Percentiles rank a stretch among this genome's conserved stretches.
phyloP scores from a whole-genome alignment of 2,888 invertebrate genomes.

The Apotomis turbidana region DNA sequence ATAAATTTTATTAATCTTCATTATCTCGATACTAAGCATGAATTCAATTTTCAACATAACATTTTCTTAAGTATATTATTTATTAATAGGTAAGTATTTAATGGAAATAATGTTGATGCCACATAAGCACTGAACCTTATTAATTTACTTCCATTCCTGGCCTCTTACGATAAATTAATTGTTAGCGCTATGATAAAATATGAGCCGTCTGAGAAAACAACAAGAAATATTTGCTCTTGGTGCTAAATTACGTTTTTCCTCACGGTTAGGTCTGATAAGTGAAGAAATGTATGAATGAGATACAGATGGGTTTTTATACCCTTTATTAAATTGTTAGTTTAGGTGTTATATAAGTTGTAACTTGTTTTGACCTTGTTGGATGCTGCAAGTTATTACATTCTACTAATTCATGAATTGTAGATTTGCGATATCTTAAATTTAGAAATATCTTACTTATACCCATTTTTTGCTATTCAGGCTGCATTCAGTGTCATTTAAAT shows the following conservation, averaged over 20 bases:
- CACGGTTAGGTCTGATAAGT: neutral
- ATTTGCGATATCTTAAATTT: too few relatives aligned
- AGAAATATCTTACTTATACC: too few relatives aligned
- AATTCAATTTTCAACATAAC: too few relatives aligned
- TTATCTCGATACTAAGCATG: too few relatives aligned
- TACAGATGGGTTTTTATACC: neutral
- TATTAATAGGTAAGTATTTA: too few relatives aligned
- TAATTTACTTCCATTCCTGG: conserved; percentile 11
- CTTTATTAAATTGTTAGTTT: neutral
- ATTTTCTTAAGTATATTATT: too few relatives aligned
- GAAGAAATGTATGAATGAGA: conserved; percentile 8
- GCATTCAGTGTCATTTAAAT: too few relatives aligned
- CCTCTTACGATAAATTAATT: conserved; percentile 20
- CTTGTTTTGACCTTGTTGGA: too few relatives aligned
- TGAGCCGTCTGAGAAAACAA: conserved; percentile 15
- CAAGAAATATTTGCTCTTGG: conserved; percentile 20
- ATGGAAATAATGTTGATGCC: neutral
- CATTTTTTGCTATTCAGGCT: too few relatives aligned
- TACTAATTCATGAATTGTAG: too few relatives aligned
- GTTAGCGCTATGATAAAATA: conserved; percentile 19
- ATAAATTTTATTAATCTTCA: too few relatives aligned
- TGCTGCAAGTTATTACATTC: too few relatives aligned
- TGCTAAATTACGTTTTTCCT: conserved; percentile 18
- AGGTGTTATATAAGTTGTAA: neutral
- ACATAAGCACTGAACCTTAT: neutral